phyloP scores from a whole-genome alignment of 92 coral and sea anemone species.

The Actinostola sp. region DNA sequence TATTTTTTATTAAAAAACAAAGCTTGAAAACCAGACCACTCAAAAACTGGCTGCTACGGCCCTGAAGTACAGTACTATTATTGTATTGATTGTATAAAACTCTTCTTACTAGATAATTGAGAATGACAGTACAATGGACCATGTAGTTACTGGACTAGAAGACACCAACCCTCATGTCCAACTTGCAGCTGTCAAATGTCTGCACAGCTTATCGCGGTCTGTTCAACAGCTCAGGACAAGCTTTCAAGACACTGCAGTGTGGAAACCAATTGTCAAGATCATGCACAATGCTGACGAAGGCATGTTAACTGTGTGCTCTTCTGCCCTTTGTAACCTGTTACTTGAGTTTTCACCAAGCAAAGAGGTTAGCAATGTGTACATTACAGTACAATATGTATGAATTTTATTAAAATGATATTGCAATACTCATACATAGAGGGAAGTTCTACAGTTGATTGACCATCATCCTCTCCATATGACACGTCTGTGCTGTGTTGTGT shows the following conservation, averaged over 20 bases:
- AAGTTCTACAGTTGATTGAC: no score
- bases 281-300: conserved; percentile 92
- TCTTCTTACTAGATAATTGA: conserved; percentile 76
- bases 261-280: conserved; percentile 94
- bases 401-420: no score
- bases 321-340: conserved; percentile 93
- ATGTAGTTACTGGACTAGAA: conserved; percentile 94
- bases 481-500: no score
- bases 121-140: conserved; percentile 92
- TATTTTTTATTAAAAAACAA: no score
- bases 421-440: no score
- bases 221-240: conserved; percentile 96
- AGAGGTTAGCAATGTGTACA: conserved; percentile 75
- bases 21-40: no score
- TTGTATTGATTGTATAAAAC: neutral
- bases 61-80: no score
- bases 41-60: no score
- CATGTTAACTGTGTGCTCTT: conserved; percentile 94
- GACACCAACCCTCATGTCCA: conserved; percentile 86
- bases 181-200: conserved; percentile 96
- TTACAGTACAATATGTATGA: neutral
- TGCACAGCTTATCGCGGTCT: conserved; percentile 95
- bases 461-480: no score
- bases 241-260: conserved; percentile 95
- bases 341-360: conserved; percentile 98